These are phyloP conservation scores for Neostethus bicornis DNA, from an alignment of 2,797 vertebrate species.

Conservation along the genomic window DNA sequence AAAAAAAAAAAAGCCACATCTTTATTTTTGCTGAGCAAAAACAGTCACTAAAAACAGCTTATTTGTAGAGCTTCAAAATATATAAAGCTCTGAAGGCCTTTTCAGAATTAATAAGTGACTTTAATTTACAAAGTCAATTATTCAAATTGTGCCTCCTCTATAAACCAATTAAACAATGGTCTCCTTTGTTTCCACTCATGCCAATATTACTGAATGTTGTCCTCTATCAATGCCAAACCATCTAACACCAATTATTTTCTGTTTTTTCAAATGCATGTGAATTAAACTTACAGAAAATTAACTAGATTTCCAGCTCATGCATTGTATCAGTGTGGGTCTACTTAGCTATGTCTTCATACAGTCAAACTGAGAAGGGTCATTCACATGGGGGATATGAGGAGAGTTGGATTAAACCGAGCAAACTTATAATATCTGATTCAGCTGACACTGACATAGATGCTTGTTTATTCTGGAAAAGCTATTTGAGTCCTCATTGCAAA, in stretches of 20 bases:
- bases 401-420: slow-evolving; percentile 56
- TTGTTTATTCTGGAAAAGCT: slow-evolving; percentile 41
- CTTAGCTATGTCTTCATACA: slow-evolving; percentile 55
- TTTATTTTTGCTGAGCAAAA: no score
- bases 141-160: slow-evolving; percentile 52
- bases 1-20: no score
- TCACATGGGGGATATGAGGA: slow-evolving; percentile 58
- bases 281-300: slow-evolving; percentile 74
- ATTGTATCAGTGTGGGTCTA: slow-evolving; percentile 54
- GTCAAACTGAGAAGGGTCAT: slow-evolving; percentile 49
- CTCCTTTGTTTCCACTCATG: slow-evolving; percentile 49
- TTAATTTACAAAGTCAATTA: slow-evolving; percentile 45
- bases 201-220: slow-evolving; percentile 54
- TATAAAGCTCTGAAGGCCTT: background rate
- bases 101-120: slow-evolving; percentile 38
- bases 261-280: slow-evolving; percentile 73
- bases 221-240: slow-evolving; percentile 62
- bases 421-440: slow-evolving; percentile 50
- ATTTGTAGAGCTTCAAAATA: slow-evolving; percentile 29
- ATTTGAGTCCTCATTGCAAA: slow-evolving; percentile 2
- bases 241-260: slow-evolving; percentile 73
- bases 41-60: no score
- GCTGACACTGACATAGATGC: slow-evolving; percentile 51
- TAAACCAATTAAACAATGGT: slow-evolving; percentile 66
- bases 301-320: slow-evolving; percentile 65